These are phyloP conservation scores for Drosophila fungiperda DNA, from an alignment of 2,888 invertebrate species.

Conservation along the genomic window DNA sequence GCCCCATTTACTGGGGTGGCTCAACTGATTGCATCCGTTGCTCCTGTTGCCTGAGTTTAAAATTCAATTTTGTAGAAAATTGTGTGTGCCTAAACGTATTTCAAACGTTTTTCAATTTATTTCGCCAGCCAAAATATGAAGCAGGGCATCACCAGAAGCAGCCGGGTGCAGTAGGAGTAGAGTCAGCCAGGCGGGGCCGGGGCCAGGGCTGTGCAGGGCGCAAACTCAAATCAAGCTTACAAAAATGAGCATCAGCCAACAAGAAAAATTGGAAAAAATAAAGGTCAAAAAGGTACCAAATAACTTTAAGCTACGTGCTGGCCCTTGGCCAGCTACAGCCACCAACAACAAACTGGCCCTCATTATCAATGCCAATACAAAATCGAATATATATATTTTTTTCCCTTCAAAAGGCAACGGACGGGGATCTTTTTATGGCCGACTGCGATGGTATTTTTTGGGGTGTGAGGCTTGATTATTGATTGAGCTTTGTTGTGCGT, in stretches of 20 bases:
- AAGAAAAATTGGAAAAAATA: conserved; percentile 30
- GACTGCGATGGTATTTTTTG: conserved; percentile 42
- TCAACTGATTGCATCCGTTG: conserved; percentile 69
- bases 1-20: conserved; percentile 6
- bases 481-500: conserved; percentile 61
- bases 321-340: conserved; percentile 36
- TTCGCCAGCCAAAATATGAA: conserved; percentile 69
- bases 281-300: conserved; percentile 76
- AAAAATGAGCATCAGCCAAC: conserved; percentile 57
- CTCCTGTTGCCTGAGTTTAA: conserved; percentile 41
- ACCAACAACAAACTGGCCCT: conserved; percentile 40
- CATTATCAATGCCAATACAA: conserved; percentile 73
- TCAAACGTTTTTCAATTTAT: conserved; percentile 77
- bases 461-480: conserved; percentile 61
- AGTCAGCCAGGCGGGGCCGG: conserved; percentile 6
- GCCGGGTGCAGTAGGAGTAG: conserved; percentile 1
- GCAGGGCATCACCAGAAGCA: conserved; percentile 26
- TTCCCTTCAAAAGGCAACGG: conserved; percentile 15
- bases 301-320: conserved; percentile 68
- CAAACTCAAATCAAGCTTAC: conserved; percentile 67
- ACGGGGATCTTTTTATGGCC: conserved; percentile 66
- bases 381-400: conserved; percentile 58
- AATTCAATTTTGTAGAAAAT: conserved; percentile 76
- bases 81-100: conserved; percentile 74
- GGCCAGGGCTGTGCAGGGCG: conserved; percentile 37